These are phyloP conservation scores for Callyntrura sp. DNA, from an alignment of 2,888 invertebrate species.

Conservation along the genomic window DNA sequence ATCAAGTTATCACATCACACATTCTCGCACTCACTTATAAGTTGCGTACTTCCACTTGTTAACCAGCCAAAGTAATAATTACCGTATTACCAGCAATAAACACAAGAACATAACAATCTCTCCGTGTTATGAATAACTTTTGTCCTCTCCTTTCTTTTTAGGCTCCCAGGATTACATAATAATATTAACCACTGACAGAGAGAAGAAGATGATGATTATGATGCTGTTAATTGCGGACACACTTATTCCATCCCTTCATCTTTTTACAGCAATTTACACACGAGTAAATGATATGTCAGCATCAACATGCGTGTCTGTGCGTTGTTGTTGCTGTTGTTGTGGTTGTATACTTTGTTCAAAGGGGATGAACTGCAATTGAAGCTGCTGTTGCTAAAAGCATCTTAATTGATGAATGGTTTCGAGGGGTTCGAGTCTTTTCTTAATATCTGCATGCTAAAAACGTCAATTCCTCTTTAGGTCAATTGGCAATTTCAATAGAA, in stretches of 20 bases:
- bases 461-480: conserved; percentile 71
- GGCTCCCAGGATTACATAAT: conserved; percentile 59
- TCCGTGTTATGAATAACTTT: conserved; percentile 1
- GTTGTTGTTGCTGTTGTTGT: too few species aligned
- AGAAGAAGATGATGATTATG: conserved; percentile 29
- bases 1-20: conserved; percentile 47
- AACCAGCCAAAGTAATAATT: too few species aligned
- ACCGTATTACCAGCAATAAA: too few species aligned
- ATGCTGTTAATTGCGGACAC: conserved; percentile 65
- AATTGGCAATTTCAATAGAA: conserved; percentile 62
- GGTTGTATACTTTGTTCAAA: conserved; percentile 18
- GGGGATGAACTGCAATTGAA: too few species aligned
- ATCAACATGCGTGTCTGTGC: background rate
- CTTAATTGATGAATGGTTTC: conserved; percentile 70
- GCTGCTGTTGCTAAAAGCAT: conserved; percentile 69
- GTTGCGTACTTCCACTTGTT: too few species aligned
- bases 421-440: too few species aligned
- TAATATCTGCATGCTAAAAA: conserved; percentile 40
- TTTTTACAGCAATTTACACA: background rate
- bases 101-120: background rate
- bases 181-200: too few species aligned
- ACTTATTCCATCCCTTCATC: conserved; percentile 6
- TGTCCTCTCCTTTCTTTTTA: conserved; percentile 34
- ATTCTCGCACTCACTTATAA: too few species aligned
- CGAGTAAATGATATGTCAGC: background rate